Percentiles rank a stretch among this genome's conserved stretches.
Evolutionary conservation across 1,140 invertebrate genomes (phyloP).

Genomic region (Homalodisca vitripennis): DNA sequence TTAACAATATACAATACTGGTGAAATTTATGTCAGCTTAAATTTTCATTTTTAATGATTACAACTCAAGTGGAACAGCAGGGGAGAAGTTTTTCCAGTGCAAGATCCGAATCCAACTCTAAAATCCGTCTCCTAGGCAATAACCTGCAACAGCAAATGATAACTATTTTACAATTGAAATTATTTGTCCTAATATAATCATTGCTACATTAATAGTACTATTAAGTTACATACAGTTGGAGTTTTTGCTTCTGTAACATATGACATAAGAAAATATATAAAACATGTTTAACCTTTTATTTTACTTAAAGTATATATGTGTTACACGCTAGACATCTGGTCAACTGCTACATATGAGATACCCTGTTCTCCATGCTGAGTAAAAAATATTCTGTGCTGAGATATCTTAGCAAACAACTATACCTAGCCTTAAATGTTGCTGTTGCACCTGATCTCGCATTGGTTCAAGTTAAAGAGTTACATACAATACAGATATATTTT

Average conservation of each 20-base stretch:
- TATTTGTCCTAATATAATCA: not conserved
- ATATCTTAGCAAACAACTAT: no score
- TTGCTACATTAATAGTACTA: not conserved
- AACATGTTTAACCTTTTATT: not conserved
- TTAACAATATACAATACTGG: no score
- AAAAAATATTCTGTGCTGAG: no score
- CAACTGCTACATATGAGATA: no score
- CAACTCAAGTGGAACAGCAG: no score
- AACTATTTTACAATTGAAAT: not conserved
- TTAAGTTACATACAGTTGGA: not conserved
- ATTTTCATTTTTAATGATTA: no score
- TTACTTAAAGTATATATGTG: not conserved
- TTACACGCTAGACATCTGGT: not conserved
- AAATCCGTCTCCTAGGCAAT: conserved; percentile 75
- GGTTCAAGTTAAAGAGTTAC: no score
- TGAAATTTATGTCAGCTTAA: no score
- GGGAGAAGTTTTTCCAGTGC: conserved; percentile 84
- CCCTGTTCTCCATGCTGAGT: no score
- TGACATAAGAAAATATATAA: not conserved
- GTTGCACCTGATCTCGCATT: no score
- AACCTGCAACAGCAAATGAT: conserved; percentile 54
- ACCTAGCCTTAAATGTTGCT: no score
- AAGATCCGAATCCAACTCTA: conserved; percentile 89
- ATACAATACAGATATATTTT: no score
- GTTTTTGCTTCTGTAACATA: not conserved